Evolutionary conservation across 2,797 vertebrate genomes (phyloP), one percentile per base, ranked within the genome.

Genomic region (Parambassis ranga): DNA sequence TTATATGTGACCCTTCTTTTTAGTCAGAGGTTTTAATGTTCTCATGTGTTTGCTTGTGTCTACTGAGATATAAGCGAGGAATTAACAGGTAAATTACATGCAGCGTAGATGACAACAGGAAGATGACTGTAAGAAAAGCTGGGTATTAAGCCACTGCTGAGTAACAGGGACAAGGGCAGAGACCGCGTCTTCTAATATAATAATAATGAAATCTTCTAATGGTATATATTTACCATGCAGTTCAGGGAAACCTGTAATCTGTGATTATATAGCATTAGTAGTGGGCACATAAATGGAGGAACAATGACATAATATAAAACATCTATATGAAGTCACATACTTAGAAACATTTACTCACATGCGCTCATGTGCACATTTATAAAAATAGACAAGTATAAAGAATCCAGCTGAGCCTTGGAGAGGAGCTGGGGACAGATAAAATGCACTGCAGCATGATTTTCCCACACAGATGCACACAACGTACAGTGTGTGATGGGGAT

Each of bases 311-410:
- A 7, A 49, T 67, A n/a, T 24, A 49, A 36, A 46, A 46, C 62
- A 36, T 46, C 33, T 22, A 36, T 50, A 41, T 18, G 44, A 36
- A 68, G n/a, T 62, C 43, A 19, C 38, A 64, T 22, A 22, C 66
- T 52, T 53, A 5, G 30, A 65, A 51, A 69, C 72, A 67, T 59
- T 38, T 50, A 35, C 23, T 43, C 39, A 13, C 43, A 64, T 41
- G 14, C 32, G 48, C n/a, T n/a, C 10, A 48, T 19, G 41, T 46
- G 32, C 56, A 66, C 37, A 65, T 67, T 59, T 61, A 55, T 50
- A 78, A 77, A 79, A 82, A 81, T 60, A 82, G 62, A 67, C 50
- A 36, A 47, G 56, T 75, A 68, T 71, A 62, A 56, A 75, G 58
- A 71, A 73, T 77, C 62, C 68, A 65, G 66, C 74, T 67, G 74